Evolutionary conservation across 2,113 vertebrate genomes (phyloP), one percentile per base, ranked within the genome.

Genomic region (Hemiprocne comata): DNA sequence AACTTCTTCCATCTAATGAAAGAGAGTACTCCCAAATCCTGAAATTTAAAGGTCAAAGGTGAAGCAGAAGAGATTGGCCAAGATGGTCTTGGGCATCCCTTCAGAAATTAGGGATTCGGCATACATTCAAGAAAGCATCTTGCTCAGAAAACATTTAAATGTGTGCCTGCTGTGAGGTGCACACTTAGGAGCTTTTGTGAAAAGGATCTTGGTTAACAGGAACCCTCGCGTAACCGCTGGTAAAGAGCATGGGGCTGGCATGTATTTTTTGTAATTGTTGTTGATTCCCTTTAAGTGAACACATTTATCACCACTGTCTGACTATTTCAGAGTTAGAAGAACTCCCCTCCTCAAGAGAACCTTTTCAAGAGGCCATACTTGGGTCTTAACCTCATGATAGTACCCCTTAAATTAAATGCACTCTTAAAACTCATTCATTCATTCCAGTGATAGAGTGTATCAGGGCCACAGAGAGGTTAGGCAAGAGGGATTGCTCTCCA

Each of bases 401-500:
- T 67, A 81, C 57, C 80, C 73, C 40, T 93, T 72, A 95, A 96
- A 95, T 95, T 89, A 96, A 95, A 95, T 81, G 89, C 21, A n/a
- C 50, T 94, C 91, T 94, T 78, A 93, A 93, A 96, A 87, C 33
- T 87, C 91, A 92, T 92, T 72, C 89, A 94, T 94, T 97, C 84
- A 75, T 94, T 89, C 38, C 44, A 51, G 51, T 42, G 44, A 92
- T 34, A 86, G 48, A 15, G 57, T 34, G 16, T 78, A 93, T 28
- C 44, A 94, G 73, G 96, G 95, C 91, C 96, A 95, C 34, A 72
- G 89, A 2, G 14, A 94, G 96, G 95, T 96, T 95, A 95, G 69
- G 17, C 65, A 94, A 89, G 93, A 97, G 29, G 28, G n/a, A 97
- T 97, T 93, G 93, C 95, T 94, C 96, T 92, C 96, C 44, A 36